These are phyloP conservation scores for Drepanosiphum platanoidis DNA, from an alignment of 2,888 invertebrate genomes.

Conservation along the genomic window DNA sequence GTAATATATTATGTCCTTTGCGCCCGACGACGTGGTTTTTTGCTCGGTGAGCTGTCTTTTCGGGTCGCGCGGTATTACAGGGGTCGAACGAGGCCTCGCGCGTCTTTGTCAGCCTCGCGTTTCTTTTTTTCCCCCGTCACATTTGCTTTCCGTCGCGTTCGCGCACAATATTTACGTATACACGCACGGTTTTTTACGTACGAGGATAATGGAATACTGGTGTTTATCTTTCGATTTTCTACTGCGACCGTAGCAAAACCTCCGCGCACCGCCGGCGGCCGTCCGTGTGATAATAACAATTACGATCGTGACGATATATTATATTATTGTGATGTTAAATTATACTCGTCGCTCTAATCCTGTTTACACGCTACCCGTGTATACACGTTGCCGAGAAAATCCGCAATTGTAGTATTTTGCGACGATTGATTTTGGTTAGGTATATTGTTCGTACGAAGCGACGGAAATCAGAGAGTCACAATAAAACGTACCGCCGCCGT, in stretches of 20 bases:
- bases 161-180: background rate
- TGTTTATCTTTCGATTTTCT: constrained; percentile 29
- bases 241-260: constrained; percentile 6
- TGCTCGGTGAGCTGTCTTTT: background rate
- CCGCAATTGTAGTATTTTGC: no score
- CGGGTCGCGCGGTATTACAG: no score
- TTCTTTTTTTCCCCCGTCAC: constrained; percentile 28
- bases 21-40: background rate
- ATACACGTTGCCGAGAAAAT: background rate
- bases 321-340: background rate
- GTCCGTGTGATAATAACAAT: no score
- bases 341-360: background rate
- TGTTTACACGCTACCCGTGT: background rate
- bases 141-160: constrained; percentile 2
- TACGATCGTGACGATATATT: no score
- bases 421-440: no score
- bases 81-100: no score
- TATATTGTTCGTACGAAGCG: no score
- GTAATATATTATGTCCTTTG: no score
- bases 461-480: no score
- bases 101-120: background rate
- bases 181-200: background rate
- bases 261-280: background rate
- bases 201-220: background rate
- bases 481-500: no score